Percentiles rank a stretch among this genome's conserved stretches.
These are phyloP conservation scores for Catocala nupta DNA, from an alignment of 2,888 invertebrate genomes.

Conservation along the genomic window DNA sequence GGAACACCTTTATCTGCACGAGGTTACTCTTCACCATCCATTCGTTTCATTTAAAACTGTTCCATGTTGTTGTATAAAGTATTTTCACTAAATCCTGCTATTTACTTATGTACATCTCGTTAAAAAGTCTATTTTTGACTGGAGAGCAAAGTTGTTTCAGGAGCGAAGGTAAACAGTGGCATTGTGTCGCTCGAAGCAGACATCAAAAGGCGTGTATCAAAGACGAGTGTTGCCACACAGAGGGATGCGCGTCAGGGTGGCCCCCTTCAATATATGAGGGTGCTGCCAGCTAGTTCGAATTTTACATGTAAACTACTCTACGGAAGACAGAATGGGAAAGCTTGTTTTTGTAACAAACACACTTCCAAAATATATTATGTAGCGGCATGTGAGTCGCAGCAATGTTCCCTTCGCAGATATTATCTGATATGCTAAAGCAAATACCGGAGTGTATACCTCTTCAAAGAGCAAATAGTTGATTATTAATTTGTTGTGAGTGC, in stretches of 20 bases:
- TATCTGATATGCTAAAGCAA: constrained; percentile 22
- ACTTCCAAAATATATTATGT: constrained; percentile 34
- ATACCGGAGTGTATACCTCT: constrained; percentile 1
- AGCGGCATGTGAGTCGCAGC: constrained; percentile 16
- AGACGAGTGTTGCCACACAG: constrained; percentile 73
- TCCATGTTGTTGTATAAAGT: background rate
- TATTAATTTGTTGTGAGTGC: background rate
- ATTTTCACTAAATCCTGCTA: constrained; percentile 23
- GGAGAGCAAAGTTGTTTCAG: constrained; percentile 72
- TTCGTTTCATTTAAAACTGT: too few relatives aligned
- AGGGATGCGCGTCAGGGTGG: constrained; percentile 66
- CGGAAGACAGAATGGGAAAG: constrained; percentile 40
- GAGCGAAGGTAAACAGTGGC: constrained; percentile 72
- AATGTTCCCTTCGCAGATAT: constrained; percentile 11
- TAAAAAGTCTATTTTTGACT: constrained; percentile 68
- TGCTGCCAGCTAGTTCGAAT: constrained; percentile 71
- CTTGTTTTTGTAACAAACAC: constrained; percentile 42
- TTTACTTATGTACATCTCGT: constrained; percentile 56
- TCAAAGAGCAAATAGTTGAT: background rate
- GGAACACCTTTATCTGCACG: too few relatives aligned
- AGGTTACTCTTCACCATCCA: too few relatives aligned
- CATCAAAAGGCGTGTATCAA: constrained; percentile 84
- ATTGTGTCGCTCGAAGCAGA: constrained; percentile 77
- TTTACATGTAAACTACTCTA: constrained; percentile 65
- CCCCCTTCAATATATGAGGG: constrained; percentile 70